A percentile compares a stretch with the other conserved stretches of the same genome.
Evolutionary conservation across 2,888 invertebrate species (phyloP).

Genomic region (Acanthosoma haemorrhoidale): DNA sequence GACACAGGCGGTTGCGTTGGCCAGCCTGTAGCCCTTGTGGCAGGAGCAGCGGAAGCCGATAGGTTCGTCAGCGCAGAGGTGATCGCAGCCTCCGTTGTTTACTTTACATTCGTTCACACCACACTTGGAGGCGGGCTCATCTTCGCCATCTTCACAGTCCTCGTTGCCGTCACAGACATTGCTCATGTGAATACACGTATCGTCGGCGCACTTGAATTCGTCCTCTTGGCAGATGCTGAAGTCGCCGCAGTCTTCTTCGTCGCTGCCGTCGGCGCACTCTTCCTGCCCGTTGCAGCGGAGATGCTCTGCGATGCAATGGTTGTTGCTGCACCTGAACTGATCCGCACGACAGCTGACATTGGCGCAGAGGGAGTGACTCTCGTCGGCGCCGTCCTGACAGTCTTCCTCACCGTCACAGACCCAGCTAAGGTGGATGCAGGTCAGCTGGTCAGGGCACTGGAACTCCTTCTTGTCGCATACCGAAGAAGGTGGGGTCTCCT

Average conservation of each 20-base stretch:
- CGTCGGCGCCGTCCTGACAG: constrained; percentile 78
- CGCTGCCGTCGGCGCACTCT: constrained; percentile 80
- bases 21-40: constrained; percentile 68
- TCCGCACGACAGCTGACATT: constrained; percentile 75
- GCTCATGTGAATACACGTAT: constrained; percentile 71
- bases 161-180: constrained; percentile 78
- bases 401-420: constrained; percentile 79
- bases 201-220: constrained; percentile 79
- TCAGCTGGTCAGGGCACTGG: constrained; percentile 71
- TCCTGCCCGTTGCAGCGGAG: constrained; percentile 73
- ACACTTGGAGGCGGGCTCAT: constrained; percentile 75
- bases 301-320: constrained; percentile 74
- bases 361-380: constrained; percentile 54
- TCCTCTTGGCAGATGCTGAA: constrained; percentile 64
- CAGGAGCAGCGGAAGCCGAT: constrained; percentile 78
- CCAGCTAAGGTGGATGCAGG: constrained; percentile 75
- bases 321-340: constrained; percentile 75
- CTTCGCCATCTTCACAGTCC: constrained; percentile 84
- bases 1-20: constrained; percentile 75
- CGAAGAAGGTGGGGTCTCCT: constrained; percentile 49
- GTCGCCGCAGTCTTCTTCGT: constrained; percentile 77
- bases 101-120: constrained; percentile 69
- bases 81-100: constrained; percentile 82
- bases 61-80: constrained; percentile 75
- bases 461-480: constrained; percentile 69